phyloP scores from a whole-genome alignment of 2,113 vertebrate species.

The Bambusicola thoracicus region DNA sequence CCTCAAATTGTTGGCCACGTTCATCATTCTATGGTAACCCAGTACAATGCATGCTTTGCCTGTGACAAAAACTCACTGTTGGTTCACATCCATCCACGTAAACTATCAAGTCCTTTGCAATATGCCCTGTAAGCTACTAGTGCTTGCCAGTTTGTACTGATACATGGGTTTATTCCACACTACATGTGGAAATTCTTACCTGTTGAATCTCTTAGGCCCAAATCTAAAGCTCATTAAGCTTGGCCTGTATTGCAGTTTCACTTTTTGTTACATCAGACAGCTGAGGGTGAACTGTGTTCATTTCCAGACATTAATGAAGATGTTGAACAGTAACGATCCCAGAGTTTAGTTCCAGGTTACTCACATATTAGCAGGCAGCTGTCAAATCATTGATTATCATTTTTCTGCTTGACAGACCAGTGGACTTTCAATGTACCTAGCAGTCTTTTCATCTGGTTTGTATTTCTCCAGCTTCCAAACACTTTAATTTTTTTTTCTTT shows the following conservation, averaged over 20 bases:
- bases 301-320: not conserved
- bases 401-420: not conserved
- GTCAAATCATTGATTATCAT: not conserved
- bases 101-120: not conserved
- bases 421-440: not conserved
- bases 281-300: not conserved
- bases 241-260: not conserved
- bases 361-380: fast-evolving
- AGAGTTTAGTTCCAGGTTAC: not conserved
- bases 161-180: not conserved
- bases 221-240: not conserved
- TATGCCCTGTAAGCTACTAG: fast-evolving
- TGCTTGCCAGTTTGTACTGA: not conserved
- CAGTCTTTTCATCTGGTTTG: not conserved
- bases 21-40: not conserved
- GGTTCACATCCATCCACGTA: not conserved
- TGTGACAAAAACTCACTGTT: not conserved
- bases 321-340: fast-evolving
- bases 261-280: not conserved
- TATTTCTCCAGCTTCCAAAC: not conserved
- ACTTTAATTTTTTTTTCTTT: not conserved
- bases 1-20: not conserved
- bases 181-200: not conserved
- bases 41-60: not conserved
- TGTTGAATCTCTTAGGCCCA: not conserved